Evolutionary conservation across 2,113 vertebrate genomes (phyloP).

Genomic region (Phoenicopterus ruber): DNA sequence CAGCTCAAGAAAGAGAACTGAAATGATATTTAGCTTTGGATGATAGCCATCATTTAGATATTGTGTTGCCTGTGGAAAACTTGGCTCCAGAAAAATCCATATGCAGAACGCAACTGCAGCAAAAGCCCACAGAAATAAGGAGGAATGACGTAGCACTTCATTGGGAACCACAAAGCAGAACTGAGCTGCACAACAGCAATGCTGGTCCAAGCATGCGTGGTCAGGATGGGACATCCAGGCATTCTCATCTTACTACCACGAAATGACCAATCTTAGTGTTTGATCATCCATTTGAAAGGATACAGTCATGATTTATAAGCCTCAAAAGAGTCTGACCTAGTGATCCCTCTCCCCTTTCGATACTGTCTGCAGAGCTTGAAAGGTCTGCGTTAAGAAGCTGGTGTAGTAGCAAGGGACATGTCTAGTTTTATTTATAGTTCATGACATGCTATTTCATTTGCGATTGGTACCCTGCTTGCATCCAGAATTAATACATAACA

Average conservation of each 20-base stretch:
- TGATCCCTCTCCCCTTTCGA: background rate
- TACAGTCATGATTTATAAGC: background rate
- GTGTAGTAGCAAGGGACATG: background rate
- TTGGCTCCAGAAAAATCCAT: background rate
- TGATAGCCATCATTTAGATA: background rate
- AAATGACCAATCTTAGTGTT: background rate
- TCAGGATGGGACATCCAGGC: background rate
- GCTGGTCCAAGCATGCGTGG: background rate
- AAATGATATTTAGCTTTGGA: background rate
- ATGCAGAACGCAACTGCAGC: background rate
- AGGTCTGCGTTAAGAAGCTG: background rate
- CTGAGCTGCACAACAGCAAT: background rate
- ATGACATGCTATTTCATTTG: background rate
- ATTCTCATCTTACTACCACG: background rate
- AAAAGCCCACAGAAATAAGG: background rate
- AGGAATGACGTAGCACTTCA: background rate
- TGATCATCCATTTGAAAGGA: background rate
- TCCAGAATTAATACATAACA: background rate
- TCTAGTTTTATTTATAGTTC: background rate
- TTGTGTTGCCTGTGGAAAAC: background rate
- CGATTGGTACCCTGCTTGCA: background rate
- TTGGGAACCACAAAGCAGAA: background rate
- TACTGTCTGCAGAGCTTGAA: background rate
- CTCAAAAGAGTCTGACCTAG: background rate
- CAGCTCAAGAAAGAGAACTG: background rate